Evolutionary conservation across 2,113 vertebrate genomes (phyloP).

Genomic region (Phycodurus eques): DNA sequence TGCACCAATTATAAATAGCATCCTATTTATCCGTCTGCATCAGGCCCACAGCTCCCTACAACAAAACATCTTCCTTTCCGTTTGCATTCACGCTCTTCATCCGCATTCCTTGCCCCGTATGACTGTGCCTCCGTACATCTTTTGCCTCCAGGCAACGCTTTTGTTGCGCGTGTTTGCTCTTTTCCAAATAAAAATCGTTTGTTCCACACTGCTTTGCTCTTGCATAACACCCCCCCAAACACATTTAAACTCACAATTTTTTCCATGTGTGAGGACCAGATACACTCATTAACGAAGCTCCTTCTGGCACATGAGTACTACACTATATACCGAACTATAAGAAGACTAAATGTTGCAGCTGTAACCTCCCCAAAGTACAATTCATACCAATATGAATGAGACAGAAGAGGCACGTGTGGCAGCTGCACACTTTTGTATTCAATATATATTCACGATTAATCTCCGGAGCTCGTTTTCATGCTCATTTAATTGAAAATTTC

Average conservation of each 20-base stretch:
- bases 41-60: slow-evolving; percentile 6
- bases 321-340: neutral
- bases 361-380: slow-evolving; percentile 1
- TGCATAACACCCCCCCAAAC: slow-evolving; percentile 5
- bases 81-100: slow-evolving; percentile 25
- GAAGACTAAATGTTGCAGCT: neutral
- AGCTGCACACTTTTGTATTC: neutral
- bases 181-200: slow-evolving; percentile 25
- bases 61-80: slow-evolving; percentile 25
- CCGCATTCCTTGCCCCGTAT: slow-evolving; percentile 23
- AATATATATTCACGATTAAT: slow-evolving; percentile 8
- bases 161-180: slow-evolving; percentile 28
- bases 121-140: slow-evolving; percentile 24
- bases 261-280: slow-evolving; percentile 4
- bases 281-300: neutral
- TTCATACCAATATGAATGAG: slow-evolving; percentile 7
- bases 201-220: slow-evolving; percentile 14
- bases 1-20: slow-evolving; percentile 28
- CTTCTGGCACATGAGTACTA: neutral
- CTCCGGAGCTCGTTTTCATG: slow-evolving; percentile 4
- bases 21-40: slow-evolving; percentile 14
- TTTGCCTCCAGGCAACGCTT: slow-evolving; percentile 23
- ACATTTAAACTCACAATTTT: slow-evolving; percentile 1
- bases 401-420: neutral
- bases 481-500: slow-evolving; percentile 15